Percentiles rank a stretch among this genome's conserved stretches.
These are phyloP conservation scores for Phthorimaea operculella DNA, from an alignment of 1,140 invertebrate species.

Conservation along the genomic window DNA sequence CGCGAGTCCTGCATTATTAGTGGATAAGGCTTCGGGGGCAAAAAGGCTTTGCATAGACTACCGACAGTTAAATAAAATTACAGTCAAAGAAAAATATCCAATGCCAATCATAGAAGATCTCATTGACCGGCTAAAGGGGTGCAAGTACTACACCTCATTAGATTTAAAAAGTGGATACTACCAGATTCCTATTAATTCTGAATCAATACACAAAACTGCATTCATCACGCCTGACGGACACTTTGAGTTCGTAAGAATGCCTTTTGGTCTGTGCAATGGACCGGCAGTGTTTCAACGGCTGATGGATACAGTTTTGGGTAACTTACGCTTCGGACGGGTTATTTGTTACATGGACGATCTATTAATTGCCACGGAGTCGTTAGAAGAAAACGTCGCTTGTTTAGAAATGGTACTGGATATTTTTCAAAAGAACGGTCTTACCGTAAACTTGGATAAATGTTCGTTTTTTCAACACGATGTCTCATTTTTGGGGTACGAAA, in stretches of 20 bases:
- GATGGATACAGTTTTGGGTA: too few relatives aligned
- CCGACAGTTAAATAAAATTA: constrained; percentile 1
- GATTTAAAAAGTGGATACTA: too few relatives aligned
- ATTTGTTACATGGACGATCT: too few relatives aligned
- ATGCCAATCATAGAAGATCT: background rate
- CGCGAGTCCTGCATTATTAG: constrained; percentile 9
- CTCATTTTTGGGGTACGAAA: background rate
- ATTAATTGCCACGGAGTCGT: too few relatives aligned
- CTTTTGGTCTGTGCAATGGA: background rate
- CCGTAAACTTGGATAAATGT: background rate
- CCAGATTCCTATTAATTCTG: too few relatives aligned
- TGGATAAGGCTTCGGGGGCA: constrained; percentile 2
- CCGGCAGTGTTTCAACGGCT: too few relatives aligned
- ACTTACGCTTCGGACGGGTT: too few relatives aligned
- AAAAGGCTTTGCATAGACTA: constrained; percentile 1
- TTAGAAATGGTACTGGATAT: background rate
- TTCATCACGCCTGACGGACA: too few relatives aligned
- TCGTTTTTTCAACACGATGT: background rate
- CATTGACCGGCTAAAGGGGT: too few relatives aligned
- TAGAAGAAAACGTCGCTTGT: constrained; percentile 1
- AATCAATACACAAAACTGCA: too few relatives aligned
- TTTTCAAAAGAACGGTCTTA: background rate
- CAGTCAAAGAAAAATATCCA: constrained; percentile 1
- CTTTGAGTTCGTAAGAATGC: too few relatives aligned
- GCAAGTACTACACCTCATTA: too few relatives aligned